Evolutionary conservation across 2,888 invertebrate genomes (phyloP), one percentile per base, ranked within the genome.

Genomic region (Salticus scenicus): DNA sequence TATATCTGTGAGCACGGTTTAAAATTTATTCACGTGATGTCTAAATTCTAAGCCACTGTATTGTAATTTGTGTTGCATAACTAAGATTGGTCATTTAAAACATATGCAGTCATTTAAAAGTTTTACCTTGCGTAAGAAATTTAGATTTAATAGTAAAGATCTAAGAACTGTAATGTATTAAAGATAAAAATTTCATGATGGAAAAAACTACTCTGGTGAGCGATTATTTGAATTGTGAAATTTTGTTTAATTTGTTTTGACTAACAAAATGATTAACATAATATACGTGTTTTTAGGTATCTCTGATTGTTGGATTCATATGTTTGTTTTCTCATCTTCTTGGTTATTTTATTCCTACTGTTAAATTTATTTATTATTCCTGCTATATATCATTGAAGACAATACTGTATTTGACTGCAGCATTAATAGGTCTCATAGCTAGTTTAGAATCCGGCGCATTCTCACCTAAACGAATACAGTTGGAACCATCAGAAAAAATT

Each of bases 291-390:
- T 42, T 20, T 20, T 20, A 70, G 70, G 42, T 70, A 33, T 41
- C 20, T 7, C 14, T 70, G 14, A 0, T 24, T 5, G 27, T 70
- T 14, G 28, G 24, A 17, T 28, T 33, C 42, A 27, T 41, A 14
- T 84, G 73, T 57, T 2, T 84, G 14, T 24, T 73, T 20, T 20
- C 66, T n/a, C 83, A 84, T 42, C 20, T 77, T 4, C 51, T 73
- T 57, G 77, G 83, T 10, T 73, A 77, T 57, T 51, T 84, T 24
- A 30, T 84, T 41, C 73, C 83, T 33, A 67, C 72, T 12, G 20
- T 77, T 17, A 67, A 31, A n/a, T 84, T 84, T n/a, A 42, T 77
- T 17, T 84, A 77, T 41, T 67, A 67, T 24, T 57, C 33, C 30
- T 83, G 33, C 28, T 72, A 37, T 24, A 66, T 77, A 20, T 67